Percentiles rank a stretch among this genome's conserved stretches.
These are phyloP conservation scores for Centropristis striata DNA, from an alignment of 2,113 vertebrate species.

Conservation along the genomic window DNA sequence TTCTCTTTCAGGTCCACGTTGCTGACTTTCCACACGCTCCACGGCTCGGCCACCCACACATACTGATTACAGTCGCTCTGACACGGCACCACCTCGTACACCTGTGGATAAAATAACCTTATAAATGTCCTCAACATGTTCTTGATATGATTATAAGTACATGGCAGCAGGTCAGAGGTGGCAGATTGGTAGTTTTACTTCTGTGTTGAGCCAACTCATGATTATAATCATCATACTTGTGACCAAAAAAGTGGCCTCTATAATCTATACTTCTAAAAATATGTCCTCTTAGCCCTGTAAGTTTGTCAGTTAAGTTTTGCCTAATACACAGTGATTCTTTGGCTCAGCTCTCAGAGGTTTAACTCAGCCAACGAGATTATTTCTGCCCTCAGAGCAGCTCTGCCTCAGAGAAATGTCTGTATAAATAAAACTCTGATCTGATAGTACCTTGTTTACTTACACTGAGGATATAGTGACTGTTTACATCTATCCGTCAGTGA, in stretches of 20 bases:
- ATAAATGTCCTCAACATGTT: neutral
- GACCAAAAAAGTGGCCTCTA: neutral
- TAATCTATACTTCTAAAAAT: neutral
- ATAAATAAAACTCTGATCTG: constrained; percentile 36
- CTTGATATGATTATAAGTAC: neutral
- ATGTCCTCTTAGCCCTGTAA: constrained; percentile 4
- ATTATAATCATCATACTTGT: neutral
- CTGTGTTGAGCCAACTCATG: neutral
- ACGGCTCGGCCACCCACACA: constrained; percentile 94
- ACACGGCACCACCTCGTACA: constrained; percentile 97
- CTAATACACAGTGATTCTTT: constrained; percentile 37
- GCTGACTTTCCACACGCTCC: constrained; percentile 97
- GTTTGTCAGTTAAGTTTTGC: constrained; percentile 32
- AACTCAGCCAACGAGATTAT: constrained; percentile 56
- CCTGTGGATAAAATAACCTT: constrained; percentile 78
- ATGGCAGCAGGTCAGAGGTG: neutral
- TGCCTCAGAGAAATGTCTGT: constrained; percentile 23
- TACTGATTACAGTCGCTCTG: constrained; percentile 97
- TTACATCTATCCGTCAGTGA: constrained; percentile 50
- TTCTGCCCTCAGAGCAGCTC: constrained; percentile 31
- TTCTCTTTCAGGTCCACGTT: constrained; percentile 93
- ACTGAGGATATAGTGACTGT: constrained; percentile 22
- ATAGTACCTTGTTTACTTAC: constrained; percentile 36
- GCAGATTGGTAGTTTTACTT: neutral
- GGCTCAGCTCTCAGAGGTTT: constrained; percentile 52